These are phyloP conservation scores for Steromphala cineraria DNA, from an alignment of 2,888 invertebrate species.

Conservation along the genomic window DNA sequence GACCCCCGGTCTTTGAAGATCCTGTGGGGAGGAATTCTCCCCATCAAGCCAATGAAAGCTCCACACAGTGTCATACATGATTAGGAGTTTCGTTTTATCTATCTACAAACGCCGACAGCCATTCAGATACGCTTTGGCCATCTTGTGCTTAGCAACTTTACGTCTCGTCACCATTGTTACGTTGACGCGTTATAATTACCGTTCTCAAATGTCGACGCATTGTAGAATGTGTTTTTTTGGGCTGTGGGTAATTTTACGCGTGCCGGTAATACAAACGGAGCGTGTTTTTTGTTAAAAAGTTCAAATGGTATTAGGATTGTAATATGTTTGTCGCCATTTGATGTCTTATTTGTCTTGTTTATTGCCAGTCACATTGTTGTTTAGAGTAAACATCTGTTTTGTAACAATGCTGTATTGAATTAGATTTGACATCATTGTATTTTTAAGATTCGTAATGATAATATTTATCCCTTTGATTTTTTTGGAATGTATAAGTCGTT, in stretches of 20 bases:
- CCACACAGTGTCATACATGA: neutral
- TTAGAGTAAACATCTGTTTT: neutral
- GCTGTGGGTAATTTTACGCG: neutral
- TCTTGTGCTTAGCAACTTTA: neutral
- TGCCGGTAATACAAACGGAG: neutral
- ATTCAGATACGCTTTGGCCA: neutral
- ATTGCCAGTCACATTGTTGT: neutral
- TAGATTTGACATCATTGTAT: neutral
- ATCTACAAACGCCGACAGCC: conserved; percentile 1
- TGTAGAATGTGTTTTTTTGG: neutral
- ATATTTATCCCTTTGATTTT: too few relatives aligned
- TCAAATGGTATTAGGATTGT: neutral
- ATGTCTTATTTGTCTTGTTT: neutral
- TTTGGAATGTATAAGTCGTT: too few relatives aligned
- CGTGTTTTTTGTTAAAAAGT: neutral
- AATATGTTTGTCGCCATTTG: neutral
- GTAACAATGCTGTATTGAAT: neutral
- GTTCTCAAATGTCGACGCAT: neutral
- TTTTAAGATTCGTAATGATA: too few relatives aligned
- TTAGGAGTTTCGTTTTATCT: neutral
- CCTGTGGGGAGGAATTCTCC: neutral
- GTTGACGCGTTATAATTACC: neutral
- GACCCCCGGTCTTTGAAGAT: neutral
- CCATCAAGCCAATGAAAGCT: neutral
- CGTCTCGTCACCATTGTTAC: conserved; percentile 6